Evolutionary conservation across 2,113 vertebrate species (phyloP).

Genomic region (Oreochromis aureus): DNA sequence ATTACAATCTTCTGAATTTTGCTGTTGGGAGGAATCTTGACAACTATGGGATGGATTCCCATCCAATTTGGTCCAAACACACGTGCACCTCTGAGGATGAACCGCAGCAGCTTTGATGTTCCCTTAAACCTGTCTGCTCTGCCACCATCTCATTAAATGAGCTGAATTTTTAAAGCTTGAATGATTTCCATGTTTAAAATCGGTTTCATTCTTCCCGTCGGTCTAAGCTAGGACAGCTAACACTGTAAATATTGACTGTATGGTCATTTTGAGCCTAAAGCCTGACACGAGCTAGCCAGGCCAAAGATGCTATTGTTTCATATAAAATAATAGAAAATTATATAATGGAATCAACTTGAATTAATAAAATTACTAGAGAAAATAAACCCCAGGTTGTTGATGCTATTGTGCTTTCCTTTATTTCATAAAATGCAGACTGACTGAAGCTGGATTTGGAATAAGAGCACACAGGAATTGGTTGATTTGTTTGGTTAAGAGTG

Average conservation of each 20-base stretch:
- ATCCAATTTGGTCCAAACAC: background rate
- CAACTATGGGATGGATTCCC: accelerated
- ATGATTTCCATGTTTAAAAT: background rate
- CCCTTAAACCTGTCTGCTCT: accelerated
- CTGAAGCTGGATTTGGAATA: background rate
- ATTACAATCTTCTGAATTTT: background rate
- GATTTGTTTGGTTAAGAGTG: background rate
- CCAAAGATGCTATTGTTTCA: background rate
- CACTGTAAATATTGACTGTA: background rate
- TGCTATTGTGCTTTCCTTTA: background rate
- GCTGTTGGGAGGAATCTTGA: background rate
- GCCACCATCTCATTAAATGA: background rate
- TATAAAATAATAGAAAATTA: background rate
- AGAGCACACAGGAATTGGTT: background rate
- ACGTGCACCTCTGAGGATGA: background rate
- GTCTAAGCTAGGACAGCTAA: background rate
- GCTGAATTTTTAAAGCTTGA: background rate
- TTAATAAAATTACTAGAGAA: background rate
- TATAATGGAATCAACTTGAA: background rate
- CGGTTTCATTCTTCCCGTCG: background rate
- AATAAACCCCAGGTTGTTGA: background rate
- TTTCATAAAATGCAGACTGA: accelerated
- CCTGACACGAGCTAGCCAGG: background rate
- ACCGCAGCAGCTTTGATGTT: background rate
- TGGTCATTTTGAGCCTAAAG: background rate